Evolutionary conservation across 2,888 invertebrate species (phyloP).

Genomic region (Mythimna lalbum): DNA sequence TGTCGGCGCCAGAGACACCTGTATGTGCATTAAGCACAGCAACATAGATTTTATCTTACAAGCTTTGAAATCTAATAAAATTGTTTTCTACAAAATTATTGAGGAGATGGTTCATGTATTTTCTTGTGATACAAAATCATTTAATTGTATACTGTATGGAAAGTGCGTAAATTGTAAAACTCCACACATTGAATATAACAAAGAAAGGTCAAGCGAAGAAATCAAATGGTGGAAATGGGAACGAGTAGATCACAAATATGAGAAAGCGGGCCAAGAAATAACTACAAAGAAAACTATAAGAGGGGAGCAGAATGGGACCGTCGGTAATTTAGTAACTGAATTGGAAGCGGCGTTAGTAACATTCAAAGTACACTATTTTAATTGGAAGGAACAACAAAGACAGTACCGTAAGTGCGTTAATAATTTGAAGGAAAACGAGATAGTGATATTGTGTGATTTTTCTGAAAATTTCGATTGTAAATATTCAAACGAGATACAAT

Average conservation of each 20-base stretch:
- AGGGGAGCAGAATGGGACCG: neutral
- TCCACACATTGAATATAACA: neutral
- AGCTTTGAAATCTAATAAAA: no score
- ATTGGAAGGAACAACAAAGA: no score
- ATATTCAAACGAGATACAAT: no score
- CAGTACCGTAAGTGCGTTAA: no score
- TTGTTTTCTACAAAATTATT: no score
- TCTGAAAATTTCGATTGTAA: slow-evolving; percentile 5
- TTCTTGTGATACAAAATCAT: neutral
- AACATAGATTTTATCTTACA: no score
- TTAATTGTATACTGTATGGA: neutral
- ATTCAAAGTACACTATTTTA: no score
- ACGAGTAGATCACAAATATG: slow-evolving; percentile 7
- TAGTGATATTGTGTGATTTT: neutral
- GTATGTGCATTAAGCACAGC: no score
- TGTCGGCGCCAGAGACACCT: no score
- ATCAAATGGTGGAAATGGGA: slow-evolving; percentile 4
- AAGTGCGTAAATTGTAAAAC: neutral
- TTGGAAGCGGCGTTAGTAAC: no score
- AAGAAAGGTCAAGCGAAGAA: neutral
- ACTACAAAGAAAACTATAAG: neutral
- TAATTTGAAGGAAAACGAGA: no score
- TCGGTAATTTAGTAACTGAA: no score
- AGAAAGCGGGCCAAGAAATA: neutral
- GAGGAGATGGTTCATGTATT: neutral